These are phyloP conservation scores for Macroteleia sp. DNA, from an alignment of 2,888 invertebrate species.

Conservation along the genomic window DNA sequence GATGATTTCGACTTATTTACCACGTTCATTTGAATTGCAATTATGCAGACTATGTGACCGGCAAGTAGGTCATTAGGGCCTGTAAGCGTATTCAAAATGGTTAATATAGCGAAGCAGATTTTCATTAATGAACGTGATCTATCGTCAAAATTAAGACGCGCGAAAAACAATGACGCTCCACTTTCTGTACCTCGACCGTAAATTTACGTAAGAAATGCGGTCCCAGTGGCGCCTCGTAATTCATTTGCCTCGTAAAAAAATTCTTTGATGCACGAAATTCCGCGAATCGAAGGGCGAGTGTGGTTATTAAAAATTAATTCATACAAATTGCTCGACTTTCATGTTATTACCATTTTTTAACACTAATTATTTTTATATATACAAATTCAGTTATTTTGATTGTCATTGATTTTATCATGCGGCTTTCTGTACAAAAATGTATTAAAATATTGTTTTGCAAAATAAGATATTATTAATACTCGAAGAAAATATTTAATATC, in stretches of 20 bases:
- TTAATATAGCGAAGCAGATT: constrained; percentile 26
- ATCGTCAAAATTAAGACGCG: constrained; percentile 44
- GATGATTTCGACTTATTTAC: constrained; percentile 18
- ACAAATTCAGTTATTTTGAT: too few species aligned
- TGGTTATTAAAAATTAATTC: constrained; percentile 60
- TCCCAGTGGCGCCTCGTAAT: constrained; percentile 55
- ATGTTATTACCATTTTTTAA: too few species aligned
- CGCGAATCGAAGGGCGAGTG: constrained; percentile 19
- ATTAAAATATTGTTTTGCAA: too few species aligned
- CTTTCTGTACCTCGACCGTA: constrained; percentile 42
- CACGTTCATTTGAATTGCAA: constrained; percentile 26
- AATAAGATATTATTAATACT: too few species aligned
- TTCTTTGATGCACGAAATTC: too few species aligned
- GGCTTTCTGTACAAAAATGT: too few species aligned
- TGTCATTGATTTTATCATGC: too few species aligned
- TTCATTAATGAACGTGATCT: constrained; percentile 41
- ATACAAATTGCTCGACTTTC: constrained; percentile 35
- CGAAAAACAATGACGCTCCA: constrained; percentile 56
- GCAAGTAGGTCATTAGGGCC: constrained; percentile 13
- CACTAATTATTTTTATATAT: too few species aligned
- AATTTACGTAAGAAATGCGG: constrained; percentile 58
- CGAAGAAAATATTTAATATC: too few species aligned
- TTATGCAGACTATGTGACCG: constrained; percentile 12
- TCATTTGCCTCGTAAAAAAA: constrained; percentile 57
- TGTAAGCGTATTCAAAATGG: not conserved